phyloP scores from a whole-genome alignment of 2,888 invertebrate species.

The Phoenoteleia sp. region DNA sequence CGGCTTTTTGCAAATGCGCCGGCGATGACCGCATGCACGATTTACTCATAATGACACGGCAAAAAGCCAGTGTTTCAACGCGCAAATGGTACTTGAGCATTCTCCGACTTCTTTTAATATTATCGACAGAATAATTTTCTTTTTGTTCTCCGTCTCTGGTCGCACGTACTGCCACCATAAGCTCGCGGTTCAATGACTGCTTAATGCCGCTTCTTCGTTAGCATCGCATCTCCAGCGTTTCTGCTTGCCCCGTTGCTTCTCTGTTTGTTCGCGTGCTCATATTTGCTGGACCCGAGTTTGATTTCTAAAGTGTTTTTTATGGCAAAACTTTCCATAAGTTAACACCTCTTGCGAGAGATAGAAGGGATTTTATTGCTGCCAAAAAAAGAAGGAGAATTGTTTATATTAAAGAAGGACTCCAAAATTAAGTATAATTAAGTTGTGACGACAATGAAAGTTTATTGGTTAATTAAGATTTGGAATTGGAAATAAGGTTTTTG shows the following conservation, averaged over 20 bases:
- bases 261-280: slow-evolving; percentile 35
- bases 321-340: background rate
- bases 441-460: too few species aligned
- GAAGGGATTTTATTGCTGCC: too few species aligned
- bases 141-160: slow-evolving; percentile 39
- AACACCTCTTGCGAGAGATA: slow-evolving; percentile 29
- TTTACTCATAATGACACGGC: slow-evolving; percentile 50
- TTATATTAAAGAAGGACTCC: too few species aligned
- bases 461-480: too few species aligned
- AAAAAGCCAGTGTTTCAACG: slow-evolving; percentile 42
- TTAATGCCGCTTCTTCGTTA: slow-evolving; percentile 67
- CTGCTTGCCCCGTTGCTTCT: background rate
- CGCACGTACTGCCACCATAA: slow-evolving; percentile 38
- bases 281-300: slow-evolving; percentile 42
- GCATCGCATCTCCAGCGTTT: slow-evolving; percentile 12
- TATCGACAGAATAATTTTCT: slow-evolving; percentile 63
- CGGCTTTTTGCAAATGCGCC: slow-evolving; percentile 33
- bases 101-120: slow-evolving; percentile 62
- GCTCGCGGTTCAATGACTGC: slow-evolving; percentile 71
- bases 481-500: too few species aligned
- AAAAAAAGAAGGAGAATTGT: too few species aligned
- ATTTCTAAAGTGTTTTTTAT: slow-evolving; percentile 52
- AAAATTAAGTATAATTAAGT: too few species aligned
- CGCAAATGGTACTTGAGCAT: slow-evolving; percentile 53
- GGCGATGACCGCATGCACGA: slow-evolving; percentile 28